These are phyloP conservation scores for Ursus arctos DNA, from an alignment of 2,113 vertebrate genomes.

Conservation along the genomic window DNA sequence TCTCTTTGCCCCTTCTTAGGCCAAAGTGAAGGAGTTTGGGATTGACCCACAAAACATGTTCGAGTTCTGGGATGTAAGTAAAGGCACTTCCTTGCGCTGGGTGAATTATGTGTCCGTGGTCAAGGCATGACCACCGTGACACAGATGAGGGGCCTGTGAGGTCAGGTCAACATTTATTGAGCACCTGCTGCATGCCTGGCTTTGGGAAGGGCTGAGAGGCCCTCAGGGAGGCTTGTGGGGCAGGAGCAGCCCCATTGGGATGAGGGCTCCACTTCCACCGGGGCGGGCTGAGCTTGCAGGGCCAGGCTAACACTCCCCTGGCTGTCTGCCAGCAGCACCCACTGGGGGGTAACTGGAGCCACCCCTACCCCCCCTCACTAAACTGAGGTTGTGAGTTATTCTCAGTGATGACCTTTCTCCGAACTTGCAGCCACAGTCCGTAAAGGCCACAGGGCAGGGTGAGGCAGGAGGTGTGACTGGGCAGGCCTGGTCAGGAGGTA, in stretches of 20 bases:
- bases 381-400: constrained; percentile 74
- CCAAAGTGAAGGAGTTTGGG: constrained; percentile 98
- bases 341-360: constrained; percentile 67
- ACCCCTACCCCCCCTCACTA: not conserved
- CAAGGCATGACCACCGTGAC: not conserved
- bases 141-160: not conserved
- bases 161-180: constrained; percentile 35
- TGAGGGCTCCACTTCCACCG: not conserved
- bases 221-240: not conserved
- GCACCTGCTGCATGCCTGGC: constrained; percentile 25
- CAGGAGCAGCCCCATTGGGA: not conserved
- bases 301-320: not conserved
- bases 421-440: not conserved
- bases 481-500: not conserved
- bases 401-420: constrained; percentile 79
- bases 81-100: not conserved
- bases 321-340: constrained; percentile 45
- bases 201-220: not conserved
- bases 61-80: constrained; percentile 99
- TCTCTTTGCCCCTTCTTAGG: constrained; percentile 85
- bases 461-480: not conserved
- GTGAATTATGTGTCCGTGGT: constrained; percentile 35
- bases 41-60: constrained; percentile 99
- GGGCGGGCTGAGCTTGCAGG: not conserved
- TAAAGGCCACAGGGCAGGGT: constrained; percentile 74